Percentiles rank a stretch among this genome's conserved stretches.
phyloP scores from a whole-genome alignment of 2,888 invertebrate species.

The Busseola fusca region DNA sequence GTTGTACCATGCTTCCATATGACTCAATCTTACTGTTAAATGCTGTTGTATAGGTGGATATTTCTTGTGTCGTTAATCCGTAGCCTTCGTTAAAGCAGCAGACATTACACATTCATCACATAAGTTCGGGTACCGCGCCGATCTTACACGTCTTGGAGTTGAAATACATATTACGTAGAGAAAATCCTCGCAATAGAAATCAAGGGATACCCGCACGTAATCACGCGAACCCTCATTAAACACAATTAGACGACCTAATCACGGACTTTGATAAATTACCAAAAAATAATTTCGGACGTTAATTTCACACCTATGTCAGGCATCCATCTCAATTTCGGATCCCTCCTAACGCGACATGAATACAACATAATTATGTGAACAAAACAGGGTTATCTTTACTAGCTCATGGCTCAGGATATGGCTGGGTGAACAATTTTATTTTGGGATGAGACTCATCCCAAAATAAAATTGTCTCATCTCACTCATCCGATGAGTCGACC shows the following conservation, averaged over 20 bases:
- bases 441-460: constrained; percentile 23
- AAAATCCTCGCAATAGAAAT: constrained; percentile 40
- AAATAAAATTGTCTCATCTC: constrained; percentile 54
- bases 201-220: constrained; percentile 42
- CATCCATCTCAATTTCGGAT: constrained; percentile 69
- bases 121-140: not conserved
- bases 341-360: constrained; percentile 68
- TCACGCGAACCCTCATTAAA: constrained; percentile 57
- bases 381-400: constrained; percentile 65
- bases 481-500: too few relatives aligned
- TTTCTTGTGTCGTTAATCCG: not conserved
- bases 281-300: constrained; percentile 62
- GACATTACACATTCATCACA: not conserved
- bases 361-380: constrained; percentile 74
- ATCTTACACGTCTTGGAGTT: not conserved
- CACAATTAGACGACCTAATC: constrained; percentile 59
- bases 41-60: not conserved
- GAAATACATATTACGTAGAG: not conserved
- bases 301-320: constrained; percentile 63
- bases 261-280: constrained; percentile 63
- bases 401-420: constrained; percentile 39
- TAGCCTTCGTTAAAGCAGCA: not conserved
- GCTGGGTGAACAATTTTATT: constrained; percentile 52
- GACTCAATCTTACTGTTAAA: not conserved
- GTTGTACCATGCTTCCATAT: not conserved